Percentiles rank a stretch among this genome's conserved stretches.
phyloP scores from a whole-genome alignment of 2,888 invertebrate genomes.

The Plutella xylostella region DNA sequence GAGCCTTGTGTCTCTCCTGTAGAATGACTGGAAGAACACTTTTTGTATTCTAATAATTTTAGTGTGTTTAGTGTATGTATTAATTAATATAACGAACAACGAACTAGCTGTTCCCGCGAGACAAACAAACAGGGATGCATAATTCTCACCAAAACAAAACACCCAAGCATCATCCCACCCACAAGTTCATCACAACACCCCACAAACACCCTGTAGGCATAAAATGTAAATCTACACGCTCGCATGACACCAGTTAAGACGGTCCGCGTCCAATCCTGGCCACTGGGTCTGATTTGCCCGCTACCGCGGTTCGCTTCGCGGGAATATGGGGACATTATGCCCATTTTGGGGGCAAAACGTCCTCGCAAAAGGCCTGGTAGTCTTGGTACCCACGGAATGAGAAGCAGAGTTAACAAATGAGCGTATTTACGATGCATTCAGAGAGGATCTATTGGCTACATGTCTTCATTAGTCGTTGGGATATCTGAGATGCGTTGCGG shows the following conservation, averaged over 20 bases:
- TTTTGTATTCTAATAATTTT: too few species aligned
- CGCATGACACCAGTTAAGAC: constrained; percentile 27
- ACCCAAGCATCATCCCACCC: too few species aligned
- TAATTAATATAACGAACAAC: too few species aligned
- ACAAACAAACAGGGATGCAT: too few species aligned
- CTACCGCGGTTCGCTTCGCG: constrained; percentile 11
- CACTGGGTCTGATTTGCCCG: constrained; percentile 22
- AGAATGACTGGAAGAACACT: too few species aligned
- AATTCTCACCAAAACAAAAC: too few species aligned
- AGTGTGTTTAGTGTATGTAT: too few species aligned
- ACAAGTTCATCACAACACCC: too few species aligned
- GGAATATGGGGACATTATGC: constrained; percentile 16
- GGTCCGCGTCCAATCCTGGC: constrained; percentile 24
- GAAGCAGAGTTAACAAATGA: constrained; percentile 4
- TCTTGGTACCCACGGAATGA: neutral
- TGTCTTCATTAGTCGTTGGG: constrained; percentile 4
- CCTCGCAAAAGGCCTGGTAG: neutral
- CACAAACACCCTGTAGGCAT: constrained; percentile 12
- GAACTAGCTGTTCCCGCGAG: too few species aligned
- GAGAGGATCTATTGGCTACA: constrained; percentile 2
- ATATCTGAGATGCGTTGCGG: neutral
- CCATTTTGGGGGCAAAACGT: constrained; percentile 9
- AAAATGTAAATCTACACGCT: constrained; percentile 17
- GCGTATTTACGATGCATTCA: constrained; percentile 2
- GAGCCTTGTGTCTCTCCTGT: too few species aligned